Evolutionary conservation across 2,888 invertebrate species (phyloP), one percentile per base, ranked within the genome.

Genomic region (Drosophila stalkeri): DNA sequence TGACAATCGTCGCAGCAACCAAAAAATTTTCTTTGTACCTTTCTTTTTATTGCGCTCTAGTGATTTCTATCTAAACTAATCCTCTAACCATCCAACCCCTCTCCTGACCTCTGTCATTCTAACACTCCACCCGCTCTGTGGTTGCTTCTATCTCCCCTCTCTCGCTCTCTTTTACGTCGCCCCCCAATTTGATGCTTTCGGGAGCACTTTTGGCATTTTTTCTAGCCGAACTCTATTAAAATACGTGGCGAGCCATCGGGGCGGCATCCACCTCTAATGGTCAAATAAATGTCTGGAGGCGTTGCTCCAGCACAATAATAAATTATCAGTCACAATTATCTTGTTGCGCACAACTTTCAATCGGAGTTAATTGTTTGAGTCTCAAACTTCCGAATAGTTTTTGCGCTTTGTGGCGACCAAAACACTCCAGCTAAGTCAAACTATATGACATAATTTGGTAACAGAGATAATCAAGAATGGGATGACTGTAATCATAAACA

Each of bases 1-100:
- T 81, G 84, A 87, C 85, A 89, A 77, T 86, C 74, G 81, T 83
- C 77, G 81, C 79, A 75, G 89, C 70, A 69, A 66, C 66, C 75
- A 81, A 86, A 41, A 80, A 81, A 79, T 84, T 87, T 70, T 64
- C 79, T 81, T 81, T 76, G 64, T 76, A 81, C 81, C 71, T 82
- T 27, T 47, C 23, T 47, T 47, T 47, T 27, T 14, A 27, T 47
- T 47, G 46, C 46, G 46, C 46, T 23, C 14, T 14, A 14, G 46
- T 46, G 46, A 46, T 23, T 46, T 23, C 46, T 14, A 46, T 46
- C 46, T 27, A 23, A 47, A 16, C 23, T 16, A 27, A 7, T 8
- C 46, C 16, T 14, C 52, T 41, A 18, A 5, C 18, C 43, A 43
- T 11, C 5, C 11, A 20, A 3, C 18, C 43, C 18, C 18, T 43